Evolutionary conservation across 2,113 vertebrate species (phyloP).

Genomic region (Ciconia boyciana): DNA sequence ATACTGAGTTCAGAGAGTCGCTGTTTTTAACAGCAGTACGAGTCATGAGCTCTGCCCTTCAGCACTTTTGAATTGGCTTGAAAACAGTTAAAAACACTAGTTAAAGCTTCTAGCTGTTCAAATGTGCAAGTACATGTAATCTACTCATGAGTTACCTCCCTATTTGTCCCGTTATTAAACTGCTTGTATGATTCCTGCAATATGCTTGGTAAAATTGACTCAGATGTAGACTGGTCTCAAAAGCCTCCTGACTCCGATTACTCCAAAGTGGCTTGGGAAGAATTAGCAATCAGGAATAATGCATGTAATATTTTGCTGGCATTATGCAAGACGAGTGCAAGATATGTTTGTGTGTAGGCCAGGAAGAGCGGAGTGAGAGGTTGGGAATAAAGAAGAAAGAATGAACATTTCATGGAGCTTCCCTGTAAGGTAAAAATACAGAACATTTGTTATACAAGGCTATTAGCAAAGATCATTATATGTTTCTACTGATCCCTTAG

Average conservation of each 20-base stretch:
- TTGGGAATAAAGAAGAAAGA: background rate
- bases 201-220: background rate
- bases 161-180: background rate
- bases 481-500: background rate
- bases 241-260: background rate
- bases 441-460: background rate
- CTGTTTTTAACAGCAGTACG: background rate
- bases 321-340: background rate
- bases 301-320: background rate
- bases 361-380: background rate
- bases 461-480: background rate
- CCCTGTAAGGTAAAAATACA: background rate
- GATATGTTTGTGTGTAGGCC: background rate
- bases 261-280: background rate
- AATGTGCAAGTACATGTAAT: background rate
- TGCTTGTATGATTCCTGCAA: background rate
- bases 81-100: background rate
- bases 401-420: background rate
- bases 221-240: background rate
- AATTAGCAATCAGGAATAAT: background rate
- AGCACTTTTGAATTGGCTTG: background rate
- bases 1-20: background rate
- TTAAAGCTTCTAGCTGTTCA: background rate
- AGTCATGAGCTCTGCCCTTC: background rate
- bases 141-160: background rate